These are phyloP conservation scores for Pristionchus exspectatus DNA, from an alignment of 2,888 invertebrate genomes.

Conservation along the genomic window DNA sequence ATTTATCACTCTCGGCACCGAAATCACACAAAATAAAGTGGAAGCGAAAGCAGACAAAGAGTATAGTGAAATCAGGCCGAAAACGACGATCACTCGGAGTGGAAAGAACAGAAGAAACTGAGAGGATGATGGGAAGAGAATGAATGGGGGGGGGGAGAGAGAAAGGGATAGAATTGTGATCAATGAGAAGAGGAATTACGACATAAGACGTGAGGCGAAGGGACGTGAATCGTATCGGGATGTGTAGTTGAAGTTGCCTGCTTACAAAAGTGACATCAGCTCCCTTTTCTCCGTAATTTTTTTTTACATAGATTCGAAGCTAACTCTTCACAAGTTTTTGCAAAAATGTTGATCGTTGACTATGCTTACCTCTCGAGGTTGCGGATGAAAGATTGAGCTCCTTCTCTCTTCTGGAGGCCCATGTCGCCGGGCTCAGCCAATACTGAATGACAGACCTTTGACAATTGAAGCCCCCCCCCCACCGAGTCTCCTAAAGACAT, in stretches of 20 bases:
- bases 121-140: not conserved
- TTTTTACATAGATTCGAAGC: too few species aligned
- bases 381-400: slow-evolving; percentile 72
- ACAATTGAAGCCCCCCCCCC: not conserved
- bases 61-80: slow-evolving; percentile 22
- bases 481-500: too few species aligned
- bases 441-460: slow-evolving; percentile 63
- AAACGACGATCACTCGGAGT: slow-evolving; percentile 39
- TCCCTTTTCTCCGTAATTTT: not conserved
- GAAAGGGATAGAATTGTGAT: not conserved
- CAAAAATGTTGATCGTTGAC: slow-evolving; percentile 38
- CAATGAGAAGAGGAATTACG: not conserved
- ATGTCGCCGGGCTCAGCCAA: slow-evolving; percentile 77
- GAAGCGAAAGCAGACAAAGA: not conserved
- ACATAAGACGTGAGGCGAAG: slow-evolving; percentile 48
- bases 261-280: not conserved
- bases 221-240: slow-evolving; percentile 58
- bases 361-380: slow-evolving; percentile 61
- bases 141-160: not conserved
- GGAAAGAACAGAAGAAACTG: slow-evolving; percentile 27
- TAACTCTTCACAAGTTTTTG: not conserved
- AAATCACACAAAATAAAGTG: slow-evolving; percentile 1
- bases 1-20: slow-evolving; percentile 38
- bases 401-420: slow-evolving; percentile 72
- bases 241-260: slow-evolving; percentile 66